Percentiles rank a stretch among this genome's conserved stretches.
Evolutionary conservation across 2,113 vertebrate species (phyloP).

Genomic region (Colaptes auratus): DNA sequence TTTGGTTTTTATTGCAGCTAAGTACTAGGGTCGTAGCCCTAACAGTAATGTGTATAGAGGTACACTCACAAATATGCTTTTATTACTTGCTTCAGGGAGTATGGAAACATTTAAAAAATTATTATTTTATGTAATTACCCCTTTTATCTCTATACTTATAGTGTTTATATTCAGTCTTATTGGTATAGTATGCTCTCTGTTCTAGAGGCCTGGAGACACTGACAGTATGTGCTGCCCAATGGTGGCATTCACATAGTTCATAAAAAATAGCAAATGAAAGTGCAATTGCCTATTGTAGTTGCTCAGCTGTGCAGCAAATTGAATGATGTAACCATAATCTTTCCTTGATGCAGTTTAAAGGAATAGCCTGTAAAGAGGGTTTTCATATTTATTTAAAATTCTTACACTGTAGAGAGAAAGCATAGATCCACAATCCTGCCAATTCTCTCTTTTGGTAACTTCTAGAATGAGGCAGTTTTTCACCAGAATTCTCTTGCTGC

Average conservation of each 20-base stretch:
- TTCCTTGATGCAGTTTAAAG: neutral
- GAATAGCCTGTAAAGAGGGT: neutral
- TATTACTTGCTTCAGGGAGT: neutral
- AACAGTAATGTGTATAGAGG: neutral
- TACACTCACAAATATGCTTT: neutral
- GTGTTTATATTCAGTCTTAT: neutral
- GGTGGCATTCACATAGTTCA: neutral
- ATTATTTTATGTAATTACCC: neutral
- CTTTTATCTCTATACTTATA: neutral
- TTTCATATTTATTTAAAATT: neutral
- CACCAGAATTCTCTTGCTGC: neutral
- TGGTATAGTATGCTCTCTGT: neutral
- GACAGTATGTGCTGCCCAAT: neutral
- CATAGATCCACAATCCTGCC: neutral
- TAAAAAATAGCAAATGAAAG: neutral
- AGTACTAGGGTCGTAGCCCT: neutral
- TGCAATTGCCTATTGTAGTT: neutral
- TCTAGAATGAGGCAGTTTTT: neutral
- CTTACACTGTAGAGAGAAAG: neutral
- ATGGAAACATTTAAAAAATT: neutral
- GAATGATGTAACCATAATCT: neutral
- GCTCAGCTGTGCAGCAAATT: neutral
- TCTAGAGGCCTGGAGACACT: neutral
- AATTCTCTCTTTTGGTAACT: neutral
- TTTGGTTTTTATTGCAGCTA: neutral